Percentiles rank a stretch among this genome's conserved stretches.
Conservation (phyloP, 1,140 invertebrate species). For the Alviniconcha marisindica region DNA sequence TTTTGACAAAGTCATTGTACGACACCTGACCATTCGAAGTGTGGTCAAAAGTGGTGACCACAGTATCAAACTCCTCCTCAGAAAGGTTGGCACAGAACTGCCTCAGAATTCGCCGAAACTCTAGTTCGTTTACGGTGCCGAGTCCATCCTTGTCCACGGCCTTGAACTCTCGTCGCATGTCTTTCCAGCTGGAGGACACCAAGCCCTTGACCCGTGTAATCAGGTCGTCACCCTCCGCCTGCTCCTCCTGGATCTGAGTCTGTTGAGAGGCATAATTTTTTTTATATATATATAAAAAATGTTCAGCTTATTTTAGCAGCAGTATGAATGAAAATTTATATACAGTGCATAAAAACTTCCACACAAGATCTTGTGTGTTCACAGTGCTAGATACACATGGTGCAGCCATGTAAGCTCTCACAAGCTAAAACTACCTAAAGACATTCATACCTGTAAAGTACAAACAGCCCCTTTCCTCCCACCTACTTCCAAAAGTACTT, state of each 20-base stretch:
- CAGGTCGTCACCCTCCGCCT: slow-evolving; percentile 55
- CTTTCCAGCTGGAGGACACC: slow-evolving; percentile 71
- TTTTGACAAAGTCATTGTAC: slow-evolving; percentile 73
- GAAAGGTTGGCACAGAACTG: slow-evolving; percentile 70
- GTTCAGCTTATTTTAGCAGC: no score
- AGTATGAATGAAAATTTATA: no score
- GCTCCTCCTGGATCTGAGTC: not conserved
- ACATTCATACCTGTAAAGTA: no score
- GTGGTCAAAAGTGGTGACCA: slow-evolving; percentile 70
- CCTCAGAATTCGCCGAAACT: slow-evolving; percentile 68
- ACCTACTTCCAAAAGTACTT: no score
- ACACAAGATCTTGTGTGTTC: no score
- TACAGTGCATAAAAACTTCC: no score
- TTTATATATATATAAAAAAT: no score
- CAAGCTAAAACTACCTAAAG: no score
- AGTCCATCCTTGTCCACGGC: slow-evolving; percentile 51
- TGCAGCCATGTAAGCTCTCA: no score
- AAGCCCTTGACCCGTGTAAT: slow-evolving; percentile 62
- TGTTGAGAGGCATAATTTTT: no score
- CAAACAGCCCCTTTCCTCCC: no score
- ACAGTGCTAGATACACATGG: no score
- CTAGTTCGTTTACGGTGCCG: slow-evolving; percentile 58
- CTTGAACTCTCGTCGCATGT: slow-evolving; percentile 69
- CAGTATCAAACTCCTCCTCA: slow-evolving; percentile 71
- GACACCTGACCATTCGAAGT: slow-evolving; percentile 64